These are phyloP conservation scores for Erebia ligea DNA, from an alignment of 2,888 invertebrate species.

Conservation along the genomic window DNA sequence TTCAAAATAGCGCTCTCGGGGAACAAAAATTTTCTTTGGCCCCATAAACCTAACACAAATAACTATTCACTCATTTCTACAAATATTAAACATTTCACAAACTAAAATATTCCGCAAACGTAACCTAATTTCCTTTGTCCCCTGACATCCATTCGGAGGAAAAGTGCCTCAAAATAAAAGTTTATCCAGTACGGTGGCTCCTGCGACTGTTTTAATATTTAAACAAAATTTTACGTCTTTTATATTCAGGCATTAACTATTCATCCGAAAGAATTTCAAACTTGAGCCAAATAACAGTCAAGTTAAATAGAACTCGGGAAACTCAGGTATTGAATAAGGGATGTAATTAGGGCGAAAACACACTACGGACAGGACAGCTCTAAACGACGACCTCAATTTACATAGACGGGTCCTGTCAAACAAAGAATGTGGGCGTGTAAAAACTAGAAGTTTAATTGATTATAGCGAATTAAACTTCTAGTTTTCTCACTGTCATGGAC, in stretches of 20 bases:
- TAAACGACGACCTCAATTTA: too few species aligned
- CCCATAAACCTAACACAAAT: too few species aligned
- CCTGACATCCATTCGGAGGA: slow-evolving; percentile 10
- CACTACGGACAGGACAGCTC: too few species aligned
- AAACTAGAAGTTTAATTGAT: too few species aligned
- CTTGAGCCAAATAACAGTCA: not conserved
- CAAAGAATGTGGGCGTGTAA: too few species aligned
- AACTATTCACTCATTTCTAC: too few species aligned
- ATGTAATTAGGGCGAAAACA: not conserved
- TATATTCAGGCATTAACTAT: slow-evolving; percentile 9
- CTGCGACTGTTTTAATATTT: slow-evolving; percentile 13
- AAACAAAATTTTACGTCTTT: slow-evolving; percentile 12
- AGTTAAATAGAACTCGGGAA: not conserved
- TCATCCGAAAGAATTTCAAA: slow-evolving; percentile 7
- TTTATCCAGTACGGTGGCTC: not conserved
- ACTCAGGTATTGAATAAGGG: not conserved
- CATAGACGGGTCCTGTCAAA: too few species aligned
- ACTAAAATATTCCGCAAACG: slow-evolving; percentile 16
- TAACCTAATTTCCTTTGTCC: slow-evolving; percentile 27
- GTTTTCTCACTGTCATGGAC: too few species aligned
- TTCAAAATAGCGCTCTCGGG: too few species aligned
- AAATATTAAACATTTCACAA: slow-evolving; percentile 7
- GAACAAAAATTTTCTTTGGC: too few species aligned
- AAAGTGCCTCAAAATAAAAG: slow-evolving; percentile 13
- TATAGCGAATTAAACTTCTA: too few species aligned